These are phyloP conservation scores for Rhizomys pruinosus DNA, from an alignment of 2,113 vertebrate genomes.

Conservation along the genomic window DNA sequence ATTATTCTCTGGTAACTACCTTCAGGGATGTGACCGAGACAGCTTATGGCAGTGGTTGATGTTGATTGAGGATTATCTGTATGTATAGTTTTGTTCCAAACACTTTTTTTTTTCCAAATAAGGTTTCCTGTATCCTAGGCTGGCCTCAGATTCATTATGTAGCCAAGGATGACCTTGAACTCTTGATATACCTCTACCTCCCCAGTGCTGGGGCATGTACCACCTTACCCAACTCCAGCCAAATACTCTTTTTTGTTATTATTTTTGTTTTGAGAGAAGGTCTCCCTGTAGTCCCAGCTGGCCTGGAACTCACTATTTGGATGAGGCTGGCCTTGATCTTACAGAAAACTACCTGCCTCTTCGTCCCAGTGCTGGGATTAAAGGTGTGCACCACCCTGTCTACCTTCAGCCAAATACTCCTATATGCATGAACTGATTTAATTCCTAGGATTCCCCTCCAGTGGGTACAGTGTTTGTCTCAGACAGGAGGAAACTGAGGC, in stretches of 20 bases:
- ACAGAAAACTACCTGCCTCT: too few species aligned
- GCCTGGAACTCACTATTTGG: too few species aligned
- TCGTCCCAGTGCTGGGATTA: neutral
- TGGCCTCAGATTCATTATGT: neutral
- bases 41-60: neutral
- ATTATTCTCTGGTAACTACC: neutral
- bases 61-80: neutral
- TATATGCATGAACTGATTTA: neutral
- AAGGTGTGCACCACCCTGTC: neutral
- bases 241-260: too few species aligned
- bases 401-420: neutral
- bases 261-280: too few species aligned
- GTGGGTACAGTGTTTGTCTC: neutral
- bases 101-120: neutral
- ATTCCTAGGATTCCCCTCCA: neutral
- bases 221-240: too few species aligned
- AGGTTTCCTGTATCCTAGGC: neutral
- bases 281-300: too few species aligned
- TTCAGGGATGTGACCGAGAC: neutral
- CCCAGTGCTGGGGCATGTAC: neutral
- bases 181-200: neutral
- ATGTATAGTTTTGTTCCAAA: neutral
- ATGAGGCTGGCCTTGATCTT: too few species aligned
- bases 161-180: neutral
- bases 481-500: constrained; percentile 16